phyloP scores from a whole-genome alignment of 2,797 vertebrate genomes.

The Rousettus madagascariensis region DNA sequence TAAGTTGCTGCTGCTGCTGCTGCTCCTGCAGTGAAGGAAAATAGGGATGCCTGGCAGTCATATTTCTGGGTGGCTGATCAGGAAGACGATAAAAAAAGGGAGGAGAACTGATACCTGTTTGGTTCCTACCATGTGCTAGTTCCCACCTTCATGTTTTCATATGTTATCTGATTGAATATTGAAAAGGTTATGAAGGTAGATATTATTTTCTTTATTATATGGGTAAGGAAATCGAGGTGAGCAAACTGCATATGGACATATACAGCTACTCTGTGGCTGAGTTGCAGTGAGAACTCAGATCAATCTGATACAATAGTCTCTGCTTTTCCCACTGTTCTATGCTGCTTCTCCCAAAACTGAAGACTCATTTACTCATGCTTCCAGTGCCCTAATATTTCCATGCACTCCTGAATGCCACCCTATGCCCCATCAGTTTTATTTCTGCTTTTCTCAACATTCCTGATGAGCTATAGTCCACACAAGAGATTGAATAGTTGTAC shows the following conservation, averaged over 20 bases:
- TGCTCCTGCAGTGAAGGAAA: background rate
- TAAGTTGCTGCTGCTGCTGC: background rate
- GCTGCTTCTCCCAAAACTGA: background rate
- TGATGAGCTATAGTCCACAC: background rate
- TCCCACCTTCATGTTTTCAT: background rate
- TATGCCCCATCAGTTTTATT: background rate
- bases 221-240: background rate
- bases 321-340: background rate
- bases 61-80: background rate
- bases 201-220: background rate
- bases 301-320: background rate
- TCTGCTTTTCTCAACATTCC: background rate
- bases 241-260: background rate
- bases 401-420: background rate
- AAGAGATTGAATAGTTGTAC: background rate
- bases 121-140: background rate
- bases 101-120: background rate
- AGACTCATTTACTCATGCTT: background rate
- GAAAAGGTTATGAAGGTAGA: background rate
- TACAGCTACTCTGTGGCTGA: background rate
- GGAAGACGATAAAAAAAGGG: background rate
- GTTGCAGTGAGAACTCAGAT: background rate
- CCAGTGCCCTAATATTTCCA: background rate
- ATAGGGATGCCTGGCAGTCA: rapidly evolving
- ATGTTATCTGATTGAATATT: background rate